These are phyloP conservation scores for Cyanocitta stelleri DNA, from an alignment of 2,113 vertebrate genomes.

Conservation along the genomic window DNA sequence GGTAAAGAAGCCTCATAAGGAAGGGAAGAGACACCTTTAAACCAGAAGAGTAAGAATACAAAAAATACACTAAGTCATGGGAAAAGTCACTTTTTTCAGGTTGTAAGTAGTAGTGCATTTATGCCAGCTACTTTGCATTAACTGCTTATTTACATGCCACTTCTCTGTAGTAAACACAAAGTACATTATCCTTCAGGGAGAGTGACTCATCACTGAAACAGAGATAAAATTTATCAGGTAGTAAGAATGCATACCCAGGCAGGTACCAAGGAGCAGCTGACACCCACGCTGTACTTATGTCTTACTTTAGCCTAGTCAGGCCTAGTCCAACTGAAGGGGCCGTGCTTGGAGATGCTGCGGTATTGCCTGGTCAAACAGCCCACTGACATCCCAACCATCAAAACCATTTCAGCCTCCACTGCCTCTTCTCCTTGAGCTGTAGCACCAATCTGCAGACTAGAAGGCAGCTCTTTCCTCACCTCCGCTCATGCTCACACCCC, in stretches of 20 bases:
- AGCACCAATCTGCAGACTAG: background rate
- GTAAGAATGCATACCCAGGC: background rate
- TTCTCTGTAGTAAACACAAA: background rate
- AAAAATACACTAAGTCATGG: background rate
- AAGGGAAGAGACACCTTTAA: background rate
- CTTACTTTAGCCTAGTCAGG: background rate
- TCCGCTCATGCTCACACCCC: background rate
- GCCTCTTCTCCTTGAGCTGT: background rate
- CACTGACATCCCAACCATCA: background rate
- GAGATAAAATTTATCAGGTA: constrained; percentile 8
- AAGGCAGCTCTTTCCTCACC: background rate
- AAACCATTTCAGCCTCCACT: background rate
- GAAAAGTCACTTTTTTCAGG: background rate
- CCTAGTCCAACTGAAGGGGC: background rate
- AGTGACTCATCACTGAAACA: constrained; percentile 25
- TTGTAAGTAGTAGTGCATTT: background rate
- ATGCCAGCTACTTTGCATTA: background rate
- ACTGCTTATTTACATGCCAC: background rate
- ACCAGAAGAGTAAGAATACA: background rate
- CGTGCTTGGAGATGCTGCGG: background rate
- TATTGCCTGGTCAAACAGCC: background rate
- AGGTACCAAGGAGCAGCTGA: background rate
- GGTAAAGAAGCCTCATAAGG: background rate
- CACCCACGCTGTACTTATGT: background rate
- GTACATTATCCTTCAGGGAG: background rate